Percentiles rank a stretch among this genome's conserved stretches.
Evolutionary conservation across 2,113 vertebrate species (phyloP).

Genomic region (Daboia siamensis): DNA sequence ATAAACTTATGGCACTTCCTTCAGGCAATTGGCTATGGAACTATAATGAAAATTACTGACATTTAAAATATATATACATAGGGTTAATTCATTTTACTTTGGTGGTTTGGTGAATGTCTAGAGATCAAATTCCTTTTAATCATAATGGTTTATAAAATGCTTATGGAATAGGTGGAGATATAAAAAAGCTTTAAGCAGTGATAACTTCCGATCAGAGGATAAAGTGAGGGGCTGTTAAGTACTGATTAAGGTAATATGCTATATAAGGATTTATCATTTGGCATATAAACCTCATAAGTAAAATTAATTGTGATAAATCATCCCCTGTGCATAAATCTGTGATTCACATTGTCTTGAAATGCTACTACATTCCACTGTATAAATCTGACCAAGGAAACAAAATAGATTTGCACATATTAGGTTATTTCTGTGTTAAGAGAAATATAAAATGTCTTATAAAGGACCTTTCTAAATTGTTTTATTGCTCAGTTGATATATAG

Average conservation of each 20-base stretch:
- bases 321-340: constrained; percentile 18
- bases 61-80: constrained; percentile 39
- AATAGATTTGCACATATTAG: constrained; percentile 3
- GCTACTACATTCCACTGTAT: background rate
- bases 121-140: constrained; percentile 61
- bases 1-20: constrained; percentile 24
- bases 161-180: constrained; percentile 46
- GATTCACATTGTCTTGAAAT: constrained; percentile 12
- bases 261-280: constrained; percentile 53
- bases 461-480: background rate
- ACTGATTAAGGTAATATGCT: constrained; percentile 54
- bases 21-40: constrained; percentile 54
- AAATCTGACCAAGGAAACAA: constrained; percentile 12
- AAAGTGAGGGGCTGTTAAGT: constrained; percentile 45
- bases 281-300: constrained; percentile 30
- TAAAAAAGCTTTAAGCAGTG: constrained; percentile 46
- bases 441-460: background rate
- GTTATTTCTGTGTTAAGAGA: constrained; percentile 3
- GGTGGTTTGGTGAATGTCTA: constrained; percentile 38
- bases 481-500: background rate
- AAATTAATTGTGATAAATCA: constrained; percentile 5
- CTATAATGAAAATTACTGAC: constrained; percentile 46
- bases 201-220: constrained; percentile 54
- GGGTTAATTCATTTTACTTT: constrained; percentile 54
- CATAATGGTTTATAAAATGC: constrained; percentile 65